Evolutionary conservation across 1,140 invertebrate species (phyloP), one percentile per base, ranked within the genome.

Genomic region (Drosophila sp.): DNA sequence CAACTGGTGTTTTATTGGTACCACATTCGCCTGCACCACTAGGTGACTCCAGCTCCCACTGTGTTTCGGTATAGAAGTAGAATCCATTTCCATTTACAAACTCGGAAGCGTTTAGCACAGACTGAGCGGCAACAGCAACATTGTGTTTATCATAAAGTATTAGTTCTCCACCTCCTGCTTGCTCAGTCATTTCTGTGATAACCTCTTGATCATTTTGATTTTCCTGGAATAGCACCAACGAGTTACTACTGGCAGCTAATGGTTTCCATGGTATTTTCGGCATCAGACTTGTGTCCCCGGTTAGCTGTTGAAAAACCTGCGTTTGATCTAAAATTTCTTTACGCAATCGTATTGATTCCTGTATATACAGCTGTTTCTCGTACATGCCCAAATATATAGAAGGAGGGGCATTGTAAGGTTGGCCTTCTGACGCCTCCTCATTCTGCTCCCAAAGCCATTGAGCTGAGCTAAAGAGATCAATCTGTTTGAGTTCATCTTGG

Each of bases 381-480:
- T 98, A 96, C 93, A 96, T 96, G 47, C 97, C 97, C 38, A 98
- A 92, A 93, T 98, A 98, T 2, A 98, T 92, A 8, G 95, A 93
- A 1, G 44, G 44, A 1, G 96, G 96, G 54, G 79, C 41, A 25
- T 23, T 67, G 7, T 30, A 92, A 1, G 64, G 83, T 10, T 40
- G 62, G 38, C 50, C 61, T 11, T 38, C 63, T 17, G 61, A 41
- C 33, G 66, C 25, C 5, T 61, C 69, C 6, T 66, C 72, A 35
- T 86, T 91, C 1, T 91, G 79, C 11, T 92, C 83, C 72, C 90
- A 92, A 1, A 93, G 73, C 73, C 92, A 93, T 50, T 93, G 92
- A 32, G 93, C 92, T 44, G 92, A 92, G 67, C 94, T 93, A 79
- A 98, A 97, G 55, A 98, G 93, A 93, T 98, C 96, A 33, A 99